These are phyloP conservation scores for Hemicentrotus pulcherrimus DNA, from an alignment of 35 echinoderm and acorn worm species.

Conservation along the genomic window DNA sequence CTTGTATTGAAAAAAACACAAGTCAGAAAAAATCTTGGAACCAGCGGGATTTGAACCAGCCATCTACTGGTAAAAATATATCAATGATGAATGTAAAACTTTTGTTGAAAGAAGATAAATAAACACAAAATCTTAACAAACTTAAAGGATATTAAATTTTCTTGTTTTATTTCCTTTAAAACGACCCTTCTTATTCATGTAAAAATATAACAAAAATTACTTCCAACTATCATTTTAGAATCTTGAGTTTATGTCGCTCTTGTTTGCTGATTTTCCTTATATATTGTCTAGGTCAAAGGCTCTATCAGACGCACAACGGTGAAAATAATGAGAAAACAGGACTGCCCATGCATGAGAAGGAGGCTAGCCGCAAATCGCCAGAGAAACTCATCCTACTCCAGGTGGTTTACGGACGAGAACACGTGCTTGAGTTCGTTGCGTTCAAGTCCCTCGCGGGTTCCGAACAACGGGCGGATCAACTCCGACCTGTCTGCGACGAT, in stretches of 20 bases:
- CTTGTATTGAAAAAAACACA: too few relatives aligned
- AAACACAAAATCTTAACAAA: too few relatives aligned
- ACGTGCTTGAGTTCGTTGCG: conserved; percentile 39
- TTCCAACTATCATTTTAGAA: too few relatives aligned
- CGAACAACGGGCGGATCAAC: conserved; percentile 35
- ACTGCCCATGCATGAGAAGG: conserved; percentile 43
- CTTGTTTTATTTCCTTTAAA: too few relatives aligned
- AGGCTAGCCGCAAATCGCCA: background rate
- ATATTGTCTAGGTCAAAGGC: background rate
- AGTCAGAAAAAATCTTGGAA: too few relatives aligned
- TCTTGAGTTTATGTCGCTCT: background rate
- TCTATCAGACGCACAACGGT: conserved; percentile 20
- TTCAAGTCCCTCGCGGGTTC: conserved; percentile 22
- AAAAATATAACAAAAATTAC: too few relatives aligned
- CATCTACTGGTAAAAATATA: too few relatives aligned
- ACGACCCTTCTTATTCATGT: too few relatives aligned
- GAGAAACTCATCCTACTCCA: conserved; percentile 40
- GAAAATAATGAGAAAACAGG: conserved; percentile 47
- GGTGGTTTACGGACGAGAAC: conserved; percentile 48
- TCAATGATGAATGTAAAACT: too few relatives aligned
- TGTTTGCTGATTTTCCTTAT: background rate
- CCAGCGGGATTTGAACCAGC: too few relatives aligned
- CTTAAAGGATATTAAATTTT: too few relatives aligned
- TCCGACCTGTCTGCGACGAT: conserved; percentile 28
- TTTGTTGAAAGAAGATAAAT: too few relatives aligned